A percentile compares a stretch with the other conserved stretches of the same genome.
Evolutionary conservation across 2,797 vertebrate species (phyloP).

Genomic region (Gouania willdenowi): DNA sequence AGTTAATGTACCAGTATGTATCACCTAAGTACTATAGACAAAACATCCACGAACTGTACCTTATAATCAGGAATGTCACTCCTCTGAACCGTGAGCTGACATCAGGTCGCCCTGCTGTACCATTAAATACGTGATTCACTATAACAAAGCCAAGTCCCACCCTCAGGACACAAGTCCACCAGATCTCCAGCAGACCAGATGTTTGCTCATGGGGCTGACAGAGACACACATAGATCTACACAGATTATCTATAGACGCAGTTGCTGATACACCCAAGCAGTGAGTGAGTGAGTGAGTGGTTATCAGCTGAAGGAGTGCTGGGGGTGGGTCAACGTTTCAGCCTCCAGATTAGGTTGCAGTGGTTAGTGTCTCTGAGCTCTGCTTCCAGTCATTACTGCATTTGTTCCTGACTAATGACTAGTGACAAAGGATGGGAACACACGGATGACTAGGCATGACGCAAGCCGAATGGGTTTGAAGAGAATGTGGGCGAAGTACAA

Average conservation of each 20-base stretch:
- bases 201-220: conserved; percentile 9
- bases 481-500: conserved; percentile 12
- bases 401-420: neutral
- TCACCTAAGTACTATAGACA: neutral
- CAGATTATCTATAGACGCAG: neutral
- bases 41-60: conserved; percentile 24
- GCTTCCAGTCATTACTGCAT: conserved; percentile 6
- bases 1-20: too few species aligned
- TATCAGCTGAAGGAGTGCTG: conserved; percentile 20
- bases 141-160: conserved; percentile 4
- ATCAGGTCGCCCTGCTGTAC: neutral
- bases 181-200: conserved; percentile 4
- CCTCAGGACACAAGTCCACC: conserved; percentile 26
- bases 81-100: neutral
- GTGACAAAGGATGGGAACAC: conserved; percentile 4
- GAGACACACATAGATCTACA: neutral
- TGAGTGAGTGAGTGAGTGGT: conserved; percentile 5
- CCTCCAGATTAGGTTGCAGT: neutral
- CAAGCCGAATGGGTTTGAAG: conserved; percentile 6
- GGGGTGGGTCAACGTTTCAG: neutral
- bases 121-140: conserved; percentile 1
- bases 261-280: too few species aligned
- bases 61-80: conserved; percentile 15
- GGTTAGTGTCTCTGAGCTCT: conserved; percentile 11
- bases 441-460: conserved; percentile 14